A percentile compares a stretch with the other conserved stretches of the same genome.
These are phyloP conservation scores for Terebella lapidaria DNA, from an alignment of 2,888 invertebrate genomes.

Conservation along the genomic window DNA sequence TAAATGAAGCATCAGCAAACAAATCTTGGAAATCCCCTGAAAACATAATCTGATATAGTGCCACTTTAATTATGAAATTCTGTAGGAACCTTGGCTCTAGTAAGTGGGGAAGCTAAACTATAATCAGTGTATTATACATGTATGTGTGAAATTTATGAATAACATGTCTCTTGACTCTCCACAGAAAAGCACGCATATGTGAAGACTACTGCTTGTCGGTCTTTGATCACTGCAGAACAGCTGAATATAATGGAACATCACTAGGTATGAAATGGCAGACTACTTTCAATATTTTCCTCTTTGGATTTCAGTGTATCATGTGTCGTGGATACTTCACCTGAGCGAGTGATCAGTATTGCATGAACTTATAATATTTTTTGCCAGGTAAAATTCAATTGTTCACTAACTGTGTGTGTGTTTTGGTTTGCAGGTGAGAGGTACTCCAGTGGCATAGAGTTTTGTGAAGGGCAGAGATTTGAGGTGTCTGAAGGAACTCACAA, in stretches of 20 bases:
- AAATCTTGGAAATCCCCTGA: too few species aligned
- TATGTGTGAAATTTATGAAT: conserved; percentile 4
- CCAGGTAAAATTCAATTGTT: background rate
- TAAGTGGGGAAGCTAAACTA: too few species aligned
- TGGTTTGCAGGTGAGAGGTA: conserved; percentile 15
- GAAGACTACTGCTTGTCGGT: conserved; percentile 46
- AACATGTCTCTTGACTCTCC: too few species aligned
- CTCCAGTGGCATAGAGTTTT: conserved; percentile 41
- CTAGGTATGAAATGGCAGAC: conserved; percentile 33
- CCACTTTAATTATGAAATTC: too few species aligned
- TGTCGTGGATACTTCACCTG: too few species aligned
- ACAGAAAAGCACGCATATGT: conserved; percentile 45
- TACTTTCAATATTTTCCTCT: background rate
- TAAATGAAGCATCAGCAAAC: too few species aligned
- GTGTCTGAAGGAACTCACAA: conserved; percentile 41
- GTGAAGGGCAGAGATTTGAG: conserved; percentile 49
- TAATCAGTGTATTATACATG: too few species aligned
- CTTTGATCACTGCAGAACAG: conserved; percentile 41
- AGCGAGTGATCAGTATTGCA: too few species aligned
- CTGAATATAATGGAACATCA: conserved; percentile 38
- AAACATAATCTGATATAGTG: too few species aligned
- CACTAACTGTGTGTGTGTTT: background rate
- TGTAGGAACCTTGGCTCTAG: too few species aligned
- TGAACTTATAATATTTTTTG: too few species aligned
- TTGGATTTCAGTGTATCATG: too few species aligned